Base-by-base conservation (phyloP, 1,140 invertebrate genomes). In the Hylyphantes graminicola region DNA sequence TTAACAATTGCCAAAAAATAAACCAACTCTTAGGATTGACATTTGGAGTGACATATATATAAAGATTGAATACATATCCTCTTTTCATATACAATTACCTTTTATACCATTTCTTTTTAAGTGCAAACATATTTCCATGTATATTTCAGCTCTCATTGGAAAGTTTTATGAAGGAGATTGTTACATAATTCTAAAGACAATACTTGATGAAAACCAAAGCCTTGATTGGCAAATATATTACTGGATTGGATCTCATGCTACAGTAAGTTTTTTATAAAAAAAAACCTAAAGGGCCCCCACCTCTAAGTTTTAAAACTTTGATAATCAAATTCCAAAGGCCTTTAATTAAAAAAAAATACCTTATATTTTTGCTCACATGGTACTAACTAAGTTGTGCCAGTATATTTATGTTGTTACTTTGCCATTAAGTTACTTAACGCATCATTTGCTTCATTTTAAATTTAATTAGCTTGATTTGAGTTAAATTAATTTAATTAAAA, bases 151-250 rank as follows among this genome's bases (percentile, higher is more conserved):
- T 12, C 93, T 96, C 0, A 94, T 98, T 91, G 98, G 98, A 9
- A 98, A 99, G 90, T 99, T 99, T 90, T 99, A 99, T 89, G 97
- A 99, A 91, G 98, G 96, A 15, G 98, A 99, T 90, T 99, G 98
- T 90, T 99, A 99, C 89, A 99, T 99, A 87, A 92, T 99, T 77
- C 90, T 99, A 65, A 97, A 98, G 90, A 99, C 98, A 0, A 93
- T 91, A 57, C 90, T 95, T 57, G 97, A 99, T 89, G 90, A 97
- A 55, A 93, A 94, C 87, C 95, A 95, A 65, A 94, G 94, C 75
- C 90, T 99, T 0, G 92, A 93, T 75, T 99, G 97, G 96, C 93
- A 97, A 87, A 99, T 99, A 87, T 99, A 95, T 91, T 99, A 99
- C 89, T 99, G 98, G 98, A 99, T 99, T 88, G 98, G 98, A 61